phyloP scores from a whole-genome alignment of 2,113 vertebrate genomes.

The Gobio gobio region DNA sequence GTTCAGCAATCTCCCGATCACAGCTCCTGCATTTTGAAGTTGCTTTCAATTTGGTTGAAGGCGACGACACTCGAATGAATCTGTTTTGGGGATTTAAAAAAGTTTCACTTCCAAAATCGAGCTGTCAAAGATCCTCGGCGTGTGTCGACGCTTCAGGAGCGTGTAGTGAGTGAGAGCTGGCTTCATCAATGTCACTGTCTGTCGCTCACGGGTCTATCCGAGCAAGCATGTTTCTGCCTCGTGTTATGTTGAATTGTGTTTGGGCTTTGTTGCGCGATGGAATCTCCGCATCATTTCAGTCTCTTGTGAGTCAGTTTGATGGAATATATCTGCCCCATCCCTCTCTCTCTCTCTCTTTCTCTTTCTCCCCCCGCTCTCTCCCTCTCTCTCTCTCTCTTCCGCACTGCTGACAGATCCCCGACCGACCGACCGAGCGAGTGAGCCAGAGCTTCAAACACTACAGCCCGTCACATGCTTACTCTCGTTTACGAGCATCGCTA shows the following conservation, averaged over 20 bases:
- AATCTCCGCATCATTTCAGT: slow-evolving; percentile 34
- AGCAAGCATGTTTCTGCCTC: neutral
- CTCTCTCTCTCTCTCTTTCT: slow-evolving; percentile 2
- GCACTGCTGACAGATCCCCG: slow-evolving; percentile 46
- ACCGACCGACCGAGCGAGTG: neutral
- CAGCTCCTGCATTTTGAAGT: neutral
- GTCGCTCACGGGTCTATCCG: neutral
- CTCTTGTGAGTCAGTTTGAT: slow-evolving; percentile 35
- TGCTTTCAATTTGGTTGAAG: slow-evolving; percentile 14
- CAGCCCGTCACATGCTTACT: neutral
- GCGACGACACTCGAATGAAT: neutral
- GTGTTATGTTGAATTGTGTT: neutral
- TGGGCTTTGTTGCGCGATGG: slow-evolving; percentile 19
- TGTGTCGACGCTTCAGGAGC: neutral
- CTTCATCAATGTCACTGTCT: slow-evolving; percentile 1
- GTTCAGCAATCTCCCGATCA: slow-evolving; percentile 16
- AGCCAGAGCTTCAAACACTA: neutral
- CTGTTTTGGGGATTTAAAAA: neutral
- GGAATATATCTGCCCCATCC: slow-evolving; percentile 37
- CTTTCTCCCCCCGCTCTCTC: slow-evolving; percentile 7
- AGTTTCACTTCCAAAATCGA: slow-evolving; percentile 46
- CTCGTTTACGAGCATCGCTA: neutral
- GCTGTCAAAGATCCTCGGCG: slow-evolving; percentile 25
- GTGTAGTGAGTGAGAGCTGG: slow-evolving; percentile 34
- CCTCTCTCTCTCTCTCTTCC: slow-evolving; percentile 39